These are phyloP conservation scores for Onychorhynchus coronatus DNA, from an alignment of 2,113 vertebrate species.

Conservation along the genomic window DNA sequence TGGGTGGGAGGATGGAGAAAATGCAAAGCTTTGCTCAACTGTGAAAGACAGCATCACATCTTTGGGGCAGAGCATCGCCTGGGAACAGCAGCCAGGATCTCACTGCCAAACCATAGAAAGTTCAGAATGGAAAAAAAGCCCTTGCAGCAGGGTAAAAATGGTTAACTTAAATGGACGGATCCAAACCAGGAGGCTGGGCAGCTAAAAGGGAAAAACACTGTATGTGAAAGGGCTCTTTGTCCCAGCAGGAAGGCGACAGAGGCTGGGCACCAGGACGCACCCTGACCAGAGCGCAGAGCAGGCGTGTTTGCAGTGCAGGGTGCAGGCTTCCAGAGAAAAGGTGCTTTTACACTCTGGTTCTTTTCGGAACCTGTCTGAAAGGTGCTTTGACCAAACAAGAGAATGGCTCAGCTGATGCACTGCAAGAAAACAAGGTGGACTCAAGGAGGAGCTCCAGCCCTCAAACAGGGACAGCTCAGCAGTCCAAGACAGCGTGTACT, in stretches of 20 bases:
- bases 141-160: rapidly evolving
- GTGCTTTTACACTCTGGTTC: background rate
- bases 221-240: constrained; percentile 45
- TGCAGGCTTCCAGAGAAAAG: background rate
- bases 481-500: rapidly evolving
- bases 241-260: background rate
- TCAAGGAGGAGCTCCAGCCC: background rate
- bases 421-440: background rate
- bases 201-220: background rate
- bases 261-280: background rate
- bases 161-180: background rate
- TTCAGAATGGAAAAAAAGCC: background rate
- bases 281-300: background rate
- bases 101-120: background rate
- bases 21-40: background rate
- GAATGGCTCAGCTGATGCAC: background rate
- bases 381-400: background rate
- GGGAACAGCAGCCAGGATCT: background rate
- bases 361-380: background rate
- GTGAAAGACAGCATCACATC: background rate
- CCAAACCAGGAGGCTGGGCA: background rate
- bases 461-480: rapidly evolving
- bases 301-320: background rate
- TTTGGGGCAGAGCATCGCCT: background rate
- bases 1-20: background rate